phyloP scores from a whole-genome alignment of 2,797 vertebrate genomes.

The Atherinosoma microstoma region DNA sequence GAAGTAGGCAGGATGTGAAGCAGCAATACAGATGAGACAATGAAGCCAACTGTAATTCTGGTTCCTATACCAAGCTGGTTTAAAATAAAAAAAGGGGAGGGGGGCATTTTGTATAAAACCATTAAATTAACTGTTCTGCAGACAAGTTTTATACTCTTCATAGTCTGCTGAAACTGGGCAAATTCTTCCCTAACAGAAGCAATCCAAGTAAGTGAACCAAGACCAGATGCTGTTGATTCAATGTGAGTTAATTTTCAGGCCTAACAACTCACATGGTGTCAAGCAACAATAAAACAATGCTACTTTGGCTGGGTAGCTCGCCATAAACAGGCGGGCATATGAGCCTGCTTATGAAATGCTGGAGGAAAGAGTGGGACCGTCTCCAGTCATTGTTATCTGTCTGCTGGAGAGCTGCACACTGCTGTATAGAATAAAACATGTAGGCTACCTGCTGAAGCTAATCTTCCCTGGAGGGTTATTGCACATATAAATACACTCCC shows the following conservation, averaged over 20 bases:
- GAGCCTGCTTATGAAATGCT: slow-evolving; percentile 8
- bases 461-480: no score
- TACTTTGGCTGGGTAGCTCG: slow-evolving; percentile 41
- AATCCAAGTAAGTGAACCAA: slow-evolving; percentile 23
- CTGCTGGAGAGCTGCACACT: slow-evolving; percentile 11
- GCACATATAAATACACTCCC: no score
- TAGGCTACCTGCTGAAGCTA: slow-evolving; percentile 17
- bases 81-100: background rate
- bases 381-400: slow-evolving; percentile 57
- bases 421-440: background rate
- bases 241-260: slow-evolving; percentile 58
- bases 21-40: slow-evolving; percentile 29
- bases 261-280: slow-evolving; percentile 65
- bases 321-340: slow-evolving; percentile 39
- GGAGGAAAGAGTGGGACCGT: slow-evolving; percentile 29
- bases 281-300: slow-evolving; percentile 69
- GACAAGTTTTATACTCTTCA: background rate
- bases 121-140: slow-evolving; percentile 4
- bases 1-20: slow-evolving; percentile 19
- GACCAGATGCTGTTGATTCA: slow-evolving; percentile 57
- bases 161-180: background rate
- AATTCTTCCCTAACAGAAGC: slow-evolving; percentile 18
- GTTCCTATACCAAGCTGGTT: background rate
- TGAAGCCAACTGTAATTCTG: background rate
- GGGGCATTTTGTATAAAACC: no score